These are phyloP conservation scores for Diplodus sargus DNA, from an alignment of 2,797 vertebrate genomes.

Conservation along the genomic window DNA sequence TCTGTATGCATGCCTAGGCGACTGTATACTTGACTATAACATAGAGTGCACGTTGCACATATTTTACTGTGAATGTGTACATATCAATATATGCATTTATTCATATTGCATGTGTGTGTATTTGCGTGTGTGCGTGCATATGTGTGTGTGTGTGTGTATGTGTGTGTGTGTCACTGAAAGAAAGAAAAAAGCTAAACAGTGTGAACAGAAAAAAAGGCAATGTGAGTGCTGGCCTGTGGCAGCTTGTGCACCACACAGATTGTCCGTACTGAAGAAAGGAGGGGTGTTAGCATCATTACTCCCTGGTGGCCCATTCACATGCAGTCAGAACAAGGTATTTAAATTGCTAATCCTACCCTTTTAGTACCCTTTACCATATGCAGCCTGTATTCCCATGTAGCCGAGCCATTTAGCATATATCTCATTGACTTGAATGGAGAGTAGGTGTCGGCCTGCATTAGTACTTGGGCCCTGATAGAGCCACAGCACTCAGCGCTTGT, in stretches of 20 bases:
- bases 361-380: constrained; percentile 60
- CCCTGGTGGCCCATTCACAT: constrained; percentile 69
- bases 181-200: neutral
- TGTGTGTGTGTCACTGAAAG: constrained; percentile 15
- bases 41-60: constrained; percentile 21
- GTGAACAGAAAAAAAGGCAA: constrained; percentile 33
- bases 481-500: constrained; percentile 16
- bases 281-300: constrained; percentile 66
- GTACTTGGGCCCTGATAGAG: constrained; percentile 52
- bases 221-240: constrained; percentile 15
- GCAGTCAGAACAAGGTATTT: constrained; percentile 72
- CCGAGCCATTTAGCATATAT: constrained; percentile 75
- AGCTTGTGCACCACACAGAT: constrained; percentile 35
- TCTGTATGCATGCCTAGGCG: constrained; percentile 7
- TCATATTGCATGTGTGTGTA: constrained; percentile 15
- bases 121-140: neutral
- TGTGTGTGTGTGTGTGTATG: neutral
- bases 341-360: constrained; percentile 80
- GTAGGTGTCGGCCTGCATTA: constrained; percentile 67
- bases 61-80: constrained; percentile 5
- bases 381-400: constrained; percentile 66
- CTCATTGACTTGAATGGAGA: constrained; percentile 68
- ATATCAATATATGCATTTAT: constrained; percentile 15
- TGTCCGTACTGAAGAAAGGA: constrained; percentile 52
- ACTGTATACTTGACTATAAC: constrained; percentile 18